These are phyloP conservation scores for Lissocephala sabroskyi DNA, from an alignment of 2,888 invertebrate species.

Conservation along the genomic window DNA sequence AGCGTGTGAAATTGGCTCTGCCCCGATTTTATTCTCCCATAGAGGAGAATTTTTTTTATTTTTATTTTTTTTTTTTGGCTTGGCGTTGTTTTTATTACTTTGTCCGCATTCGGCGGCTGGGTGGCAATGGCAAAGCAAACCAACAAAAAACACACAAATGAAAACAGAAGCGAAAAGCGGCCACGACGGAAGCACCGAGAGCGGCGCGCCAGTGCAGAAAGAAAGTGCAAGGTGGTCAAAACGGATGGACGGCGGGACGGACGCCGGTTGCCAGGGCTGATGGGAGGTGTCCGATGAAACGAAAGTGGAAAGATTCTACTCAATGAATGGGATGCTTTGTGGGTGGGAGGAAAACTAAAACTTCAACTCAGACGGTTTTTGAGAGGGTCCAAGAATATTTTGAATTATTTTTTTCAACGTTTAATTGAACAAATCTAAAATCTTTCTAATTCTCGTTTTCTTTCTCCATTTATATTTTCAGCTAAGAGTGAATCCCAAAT, in stretches of 20 bases:
- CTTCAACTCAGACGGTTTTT: too few species aligned
- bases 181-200: not conserved
- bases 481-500: too few species aligned
- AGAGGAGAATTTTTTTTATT: constrained; percentile 35
- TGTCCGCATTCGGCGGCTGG: constrained; percentile 14
- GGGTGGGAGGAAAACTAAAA: too few species aligned
- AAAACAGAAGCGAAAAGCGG: constrained; percentile 1
- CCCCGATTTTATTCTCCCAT: constrained; percentile 47
- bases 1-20: constrained; percentile 60
- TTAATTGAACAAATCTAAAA: not conserved
- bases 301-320: too few species aligned
- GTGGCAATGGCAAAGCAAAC: constrained; percentile 17
- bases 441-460: constrained; percentile 1
- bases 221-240: constrained; percentile 7
- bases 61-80: constrained; percentile 2
- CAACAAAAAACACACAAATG: constrained; percentile 12
- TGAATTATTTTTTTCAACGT: constrained; percentile 2
- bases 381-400: too few species aligned
- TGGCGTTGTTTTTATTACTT: constrained; percentile 18
- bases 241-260: too few species aligned
- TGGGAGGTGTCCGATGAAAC: too few species aligned
- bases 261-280: too few species aligned
- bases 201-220: not conserved
- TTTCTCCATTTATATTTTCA: not conserved
- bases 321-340: too few species aligned